Evolutionary conservation across 2,797 vertebrate species (phyloP).

Genomic region (Lophius americanus): DNA sequence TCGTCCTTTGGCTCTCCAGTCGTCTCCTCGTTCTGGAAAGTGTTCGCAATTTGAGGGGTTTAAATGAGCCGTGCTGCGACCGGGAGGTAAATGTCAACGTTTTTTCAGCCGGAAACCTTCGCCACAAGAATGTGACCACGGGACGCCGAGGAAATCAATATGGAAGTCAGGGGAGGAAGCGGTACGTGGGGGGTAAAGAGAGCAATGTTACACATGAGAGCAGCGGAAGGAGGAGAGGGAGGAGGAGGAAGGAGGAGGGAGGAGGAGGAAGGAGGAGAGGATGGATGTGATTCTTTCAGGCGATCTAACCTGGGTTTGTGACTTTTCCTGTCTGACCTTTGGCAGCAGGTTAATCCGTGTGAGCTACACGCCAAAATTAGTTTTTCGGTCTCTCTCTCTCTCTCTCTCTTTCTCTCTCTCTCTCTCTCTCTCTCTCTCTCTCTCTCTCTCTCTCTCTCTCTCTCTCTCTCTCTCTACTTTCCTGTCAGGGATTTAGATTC

Average conservation of each 20-base stretch:
- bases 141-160: conserved; percentile 75
- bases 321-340: conserved; percentile 32
- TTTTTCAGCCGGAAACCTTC: conserved; percentile 78
- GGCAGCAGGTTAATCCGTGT: conserved; percentile 20
- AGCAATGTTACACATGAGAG: conserved; percentile 37
- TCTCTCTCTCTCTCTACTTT: too few species aligned
- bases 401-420: too few species aligned
- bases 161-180: conserved; percentile 57
- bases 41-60: conserved; percentile 30
- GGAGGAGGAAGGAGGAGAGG: neutral
- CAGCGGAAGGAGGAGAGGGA: neutral
- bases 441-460: too few species aligned
- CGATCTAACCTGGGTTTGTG: conserved; percentile 7
- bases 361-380: too few species aligned
- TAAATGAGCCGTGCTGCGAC: conserved; percentile 67
- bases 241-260: neutral
- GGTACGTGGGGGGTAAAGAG: conserved; percentile 27
- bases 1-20: conserved; percentile 8
- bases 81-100: conserved; percentile 69
- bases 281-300: conserved; percentile 8
- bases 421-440: too few species aligned
- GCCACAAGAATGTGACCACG: conserved; percentile 77
- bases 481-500: too few species aligned
- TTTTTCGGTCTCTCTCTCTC: too few species aligned
- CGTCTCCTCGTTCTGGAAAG: conserved; percentile 5